Evolutionary conservation across 2,797 vertebrate genomes (phyloP).

Genomic region (Enteromius unitaeniatus): DNA sequence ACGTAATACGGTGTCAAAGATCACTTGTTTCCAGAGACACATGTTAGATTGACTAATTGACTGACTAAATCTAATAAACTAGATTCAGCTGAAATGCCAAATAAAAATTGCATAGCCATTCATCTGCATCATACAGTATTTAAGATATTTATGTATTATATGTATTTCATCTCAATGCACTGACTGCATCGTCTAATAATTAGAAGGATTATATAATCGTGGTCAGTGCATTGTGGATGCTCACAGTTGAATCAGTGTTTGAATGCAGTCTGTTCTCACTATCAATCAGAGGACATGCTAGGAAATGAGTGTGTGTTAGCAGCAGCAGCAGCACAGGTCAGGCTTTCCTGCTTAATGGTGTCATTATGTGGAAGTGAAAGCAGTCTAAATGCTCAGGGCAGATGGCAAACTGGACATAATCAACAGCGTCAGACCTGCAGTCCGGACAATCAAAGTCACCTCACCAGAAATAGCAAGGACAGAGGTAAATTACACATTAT

Average conservation of each 20-base stretch:
- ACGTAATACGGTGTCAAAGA: not conserved
- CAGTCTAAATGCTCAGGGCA: conserved; percentile 23
- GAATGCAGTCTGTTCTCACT: not conserved
- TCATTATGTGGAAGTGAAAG: conserved; percentile 24
- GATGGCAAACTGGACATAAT: conserved; percentile 51
- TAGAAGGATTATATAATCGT: not conserved
- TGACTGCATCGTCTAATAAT: not conserved
- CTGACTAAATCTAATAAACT: not conserved
- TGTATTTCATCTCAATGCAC: not conserved
- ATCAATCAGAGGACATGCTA: conserved; percentile 11
- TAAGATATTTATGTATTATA: not conserved
- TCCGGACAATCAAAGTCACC: conserved; percentile 45
- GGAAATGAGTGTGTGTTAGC: conserved; percentile 6
- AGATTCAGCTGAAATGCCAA: not conserved
- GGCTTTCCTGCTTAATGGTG: conserved; percentile 22
- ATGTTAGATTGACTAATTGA: not conserved
- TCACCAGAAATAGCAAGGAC: conserved; percentile 34
- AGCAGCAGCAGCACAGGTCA: conserved; percentile 16
- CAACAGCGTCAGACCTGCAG: conserved; percentile 42
- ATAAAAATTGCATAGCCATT: not conserved
- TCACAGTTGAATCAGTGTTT: not conserved
- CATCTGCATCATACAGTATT: not conserved
- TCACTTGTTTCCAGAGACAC: not conserved
- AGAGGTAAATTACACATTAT: conserved; percentile 22
- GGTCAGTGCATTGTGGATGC: not conserved